Percentiles rank a stretch among this genome's conserved stretches.
Conservation (phyloP, 2,797 vertebrate genomes). For the Limosa lapponica region DNA sequence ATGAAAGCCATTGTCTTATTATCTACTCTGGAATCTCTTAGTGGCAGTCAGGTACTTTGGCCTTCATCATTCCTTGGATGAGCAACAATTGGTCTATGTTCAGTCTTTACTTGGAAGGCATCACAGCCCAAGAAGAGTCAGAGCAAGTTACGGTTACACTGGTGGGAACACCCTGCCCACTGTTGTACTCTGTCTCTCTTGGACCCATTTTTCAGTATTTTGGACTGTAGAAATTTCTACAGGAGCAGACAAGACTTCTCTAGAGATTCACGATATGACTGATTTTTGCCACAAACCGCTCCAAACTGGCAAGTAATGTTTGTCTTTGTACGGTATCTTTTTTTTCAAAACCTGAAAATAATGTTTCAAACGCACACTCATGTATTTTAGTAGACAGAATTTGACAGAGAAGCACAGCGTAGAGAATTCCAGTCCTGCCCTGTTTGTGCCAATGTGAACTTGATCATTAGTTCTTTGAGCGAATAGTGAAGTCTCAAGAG, state of each 20-base stretch:
- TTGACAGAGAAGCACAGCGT: background rate
- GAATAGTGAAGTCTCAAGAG: background rate
- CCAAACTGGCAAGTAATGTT: background rate
- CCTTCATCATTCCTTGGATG: background rate
- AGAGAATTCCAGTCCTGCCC: slow-evolving; percentile 2
- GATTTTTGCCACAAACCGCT: background rate
- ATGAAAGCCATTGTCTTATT: background rate
- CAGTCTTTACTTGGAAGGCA: background rate
- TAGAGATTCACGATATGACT: background rate
- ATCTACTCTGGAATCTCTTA: background rate
- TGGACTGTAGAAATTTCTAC: background rate
- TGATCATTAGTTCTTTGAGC: background rate
- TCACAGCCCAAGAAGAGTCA: background rate
- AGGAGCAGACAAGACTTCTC: background rate
- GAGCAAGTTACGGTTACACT: background rate
- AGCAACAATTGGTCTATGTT: background rate
- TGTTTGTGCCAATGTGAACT: background rate
- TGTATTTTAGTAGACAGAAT: background rate
- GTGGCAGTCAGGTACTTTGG: background rate
- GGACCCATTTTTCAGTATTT: background rate
- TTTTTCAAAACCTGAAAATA: background rate
- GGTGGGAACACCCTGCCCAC: background rate
- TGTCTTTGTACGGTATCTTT: background rate
- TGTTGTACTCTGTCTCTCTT: background rate
- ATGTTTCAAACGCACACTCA: background rate